A percentile compares a stretch with the other conserved stretches of the same genome.
Conservation (phyloP, 2,888 invertebrate species). For the Ptilodon capucinus region DNA sequence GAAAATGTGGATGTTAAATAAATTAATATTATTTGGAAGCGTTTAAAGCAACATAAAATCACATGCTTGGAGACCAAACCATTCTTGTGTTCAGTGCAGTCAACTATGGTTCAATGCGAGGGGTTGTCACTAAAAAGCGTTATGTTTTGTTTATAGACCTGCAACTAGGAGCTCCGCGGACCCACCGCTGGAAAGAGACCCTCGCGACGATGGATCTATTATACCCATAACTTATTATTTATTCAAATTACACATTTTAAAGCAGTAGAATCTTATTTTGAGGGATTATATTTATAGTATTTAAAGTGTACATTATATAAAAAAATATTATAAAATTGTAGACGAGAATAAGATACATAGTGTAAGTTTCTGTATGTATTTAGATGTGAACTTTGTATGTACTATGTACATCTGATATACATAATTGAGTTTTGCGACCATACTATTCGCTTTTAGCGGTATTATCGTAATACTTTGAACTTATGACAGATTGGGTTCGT, state of each 20-base stretch:
- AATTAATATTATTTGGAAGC: neutral
- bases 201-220: slow-evolving; percentile 80
- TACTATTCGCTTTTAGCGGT: no score
- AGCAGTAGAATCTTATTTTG: neutral
- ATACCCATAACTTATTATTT: slow-evolving; percentile 53
- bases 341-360: no score
- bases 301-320: no score
- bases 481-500: no score
- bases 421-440: no score
- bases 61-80: slow-evolving; percentile 49
- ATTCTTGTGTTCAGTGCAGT: slow-evolving; percentile 42
- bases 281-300: no score
- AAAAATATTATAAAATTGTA: no score
- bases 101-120: slow-evolving; percentile 39
- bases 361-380: no score
- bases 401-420: no score
- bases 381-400: no score
- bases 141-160: slow-evolving; percentile 80
- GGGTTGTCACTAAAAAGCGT: slow-evolving; percentile 44
- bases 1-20: neutral
- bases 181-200: slow-evolving; percentile 81
- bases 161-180: slow-evolving; percentile 84
- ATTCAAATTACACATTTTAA: slow-evolving; percentile 13
- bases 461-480: no score
- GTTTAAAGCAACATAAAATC: slow-evolving; percentile 11